Evolutionary conservation across 2,113 vertebrate species (phyloP), one percentile per base, ranked within the genome.

Genomic region (Eretmochelys imbricata): DNA sequence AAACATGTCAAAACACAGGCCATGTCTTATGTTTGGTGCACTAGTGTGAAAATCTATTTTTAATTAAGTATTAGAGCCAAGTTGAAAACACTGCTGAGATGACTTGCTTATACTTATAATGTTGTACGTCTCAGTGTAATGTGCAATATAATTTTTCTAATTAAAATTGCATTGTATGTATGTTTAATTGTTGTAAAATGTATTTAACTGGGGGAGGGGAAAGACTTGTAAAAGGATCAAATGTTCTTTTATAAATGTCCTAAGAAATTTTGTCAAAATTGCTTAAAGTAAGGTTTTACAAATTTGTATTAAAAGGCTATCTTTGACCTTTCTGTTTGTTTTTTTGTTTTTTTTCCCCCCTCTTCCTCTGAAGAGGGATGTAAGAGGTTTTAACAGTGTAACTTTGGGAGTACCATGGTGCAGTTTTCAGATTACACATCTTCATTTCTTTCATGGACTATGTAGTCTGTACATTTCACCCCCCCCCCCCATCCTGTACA

Each of bases 111-210:
- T 93, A 91, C 10, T 85, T 82, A 91, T 65, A 85, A 85, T 81
- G 84, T 85, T 94, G 94, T 95, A 88, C 97, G 97, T 95, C 87
- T 89, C 49, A 85, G 79, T 94, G 87, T 97, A 84, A 96, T 86
- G 98, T 98, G 98, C 98, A 98, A 98, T 98, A 97, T 94, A 90
- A 91, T 90, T 91, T 95, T 95, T 76, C 93, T 91, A 42, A 93
- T 93, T 95, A 82, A 89, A 95, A 96, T 96, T 97, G 91, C 90
- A 92, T 85, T 93, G 31, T 93, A 53, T 96, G 93, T 96, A 89
- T 91, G 93, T 97, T 87, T 93, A 89, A 87, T 90, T 97, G 72
- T 93, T 98, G 93, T 96, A 75, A 95, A 82, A 88, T 96, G 93
- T 98, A 88, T 98, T 98, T 98, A 95, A 97, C 97, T 91, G 86